Base-by-base conservation (phyloP, 2,113 vertebrate genomes). In the Connochaetes taurinus region DNA sequence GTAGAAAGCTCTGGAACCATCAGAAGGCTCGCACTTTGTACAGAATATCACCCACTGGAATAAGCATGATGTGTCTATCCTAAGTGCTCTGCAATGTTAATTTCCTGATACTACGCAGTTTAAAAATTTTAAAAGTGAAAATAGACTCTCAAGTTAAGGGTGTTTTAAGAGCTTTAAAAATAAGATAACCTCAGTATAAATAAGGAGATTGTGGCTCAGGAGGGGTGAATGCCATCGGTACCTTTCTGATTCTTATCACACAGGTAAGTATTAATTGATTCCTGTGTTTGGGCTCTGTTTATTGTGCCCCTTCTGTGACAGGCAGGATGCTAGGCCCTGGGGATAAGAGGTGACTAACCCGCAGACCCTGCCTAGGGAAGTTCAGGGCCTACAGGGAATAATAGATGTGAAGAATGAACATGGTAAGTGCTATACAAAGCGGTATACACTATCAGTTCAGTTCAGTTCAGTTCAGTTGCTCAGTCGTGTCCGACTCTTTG, bases 151-250 rank as follows among this genome's bases (percentile, higher is more conserved):
- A 33, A 40, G 2, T 27, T 62, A 87, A 82, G 27, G 40, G 29
- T 7, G 21, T 67, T 62, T 57, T 55, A 76, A 43, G 29, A 82
- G 36, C 47, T 62, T 57, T 87, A 31, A 50, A 62, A 57, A 62
- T 7, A 40, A 64, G 31, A 82, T 8, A 33, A 55, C 8, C n/a
- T 14, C 74, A 58, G 10, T 45, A 7, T 43, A 57, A 60, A 25
- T 2, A 2, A 45, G 57, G 43, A 55, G 50, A 62, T 0, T 6
- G 31, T 60, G 1, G 1, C 14, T 50, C 33, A 9, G 8, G 23
- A 7, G 1, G 31, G 50, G n/a, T 4, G 17, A 31, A 7, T 23
- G 33, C 50, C 43, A 0, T 9, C 0, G 1, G 95, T 43, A 2
- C 9, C 29, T 62, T 53, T 29, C 71, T 19, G 58, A 47, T 52